These are phyloP conservation scores for Rhincodon typus DNA, from an alignment of 2,797 vertebrate genomes.

Conservation along the genomic window DNA sequence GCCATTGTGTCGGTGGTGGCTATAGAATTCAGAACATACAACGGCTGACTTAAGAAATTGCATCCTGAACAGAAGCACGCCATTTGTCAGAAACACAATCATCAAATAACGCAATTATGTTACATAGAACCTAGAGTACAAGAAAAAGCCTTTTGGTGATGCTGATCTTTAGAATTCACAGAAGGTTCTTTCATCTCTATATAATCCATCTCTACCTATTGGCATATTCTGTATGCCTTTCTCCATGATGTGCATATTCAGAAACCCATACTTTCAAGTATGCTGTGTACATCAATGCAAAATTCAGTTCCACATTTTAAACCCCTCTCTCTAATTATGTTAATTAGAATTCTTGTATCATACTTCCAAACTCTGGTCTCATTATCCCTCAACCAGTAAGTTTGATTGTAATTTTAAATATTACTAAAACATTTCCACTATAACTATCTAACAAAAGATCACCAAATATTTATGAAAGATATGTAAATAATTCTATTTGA, in stretches of 20 bases:
- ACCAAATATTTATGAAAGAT: neutral
- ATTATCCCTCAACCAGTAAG: neutral
- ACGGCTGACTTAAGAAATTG: neutral
- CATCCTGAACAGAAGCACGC: neutral
- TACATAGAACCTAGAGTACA: neutral
- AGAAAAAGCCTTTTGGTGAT: neutral
- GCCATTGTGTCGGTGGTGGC: too few species aligned
- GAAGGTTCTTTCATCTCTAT: neutral
- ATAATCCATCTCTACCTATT: neutral
- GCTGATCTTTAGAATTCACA: neutral
- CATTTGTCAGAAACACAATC: neutral
- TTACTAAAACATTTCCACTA: neutral
- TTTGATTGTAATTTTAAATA: neutral
- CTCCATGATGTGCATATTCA: neutral
- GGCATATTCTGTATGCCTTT: neutral
- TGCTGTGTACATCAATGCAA: neutral
- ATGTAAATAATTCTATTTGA: neutral
- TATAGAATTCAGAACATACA: too few species aligned
- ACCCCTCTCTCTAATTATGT: neutral
- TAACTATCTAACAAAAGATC: neutral
- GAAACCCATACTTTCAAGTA: neutral
- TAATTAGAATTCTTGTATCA: neutral
- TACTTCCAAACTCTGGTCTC: neutral
- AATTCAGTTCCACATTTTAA: neutral
- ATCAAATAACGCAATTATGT: neutral